These are phyloP conservation scores for Brachypodius melanocephalos DNA, from an alignment of 2,113 vertebrate species.

Conservation along the genomic window DNA sequence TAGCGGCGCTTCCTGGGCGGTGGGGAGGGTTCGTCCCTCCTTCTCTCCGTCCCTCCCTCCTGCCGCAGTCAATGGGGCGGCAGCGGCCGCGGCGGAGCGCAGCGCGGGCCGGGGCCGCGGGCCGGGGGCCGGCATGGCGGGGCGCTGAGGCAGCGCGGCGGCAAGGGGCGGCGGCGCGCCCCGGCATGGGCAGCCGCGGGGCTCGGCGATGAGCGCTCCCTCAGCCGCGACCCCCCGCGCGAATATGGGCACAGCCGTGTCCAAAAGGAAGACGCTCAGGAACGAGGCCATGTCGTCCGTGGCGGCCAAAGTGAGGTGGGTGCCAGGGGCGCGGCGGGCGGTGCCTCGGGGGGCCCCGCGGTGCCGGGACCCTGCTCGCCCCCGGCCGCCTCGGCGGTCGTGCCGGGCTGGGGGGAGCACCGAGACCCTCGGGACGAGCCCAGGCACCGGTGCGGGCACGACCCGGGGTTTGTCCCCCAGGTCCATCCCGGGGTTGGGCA, in stretches of 20 bases:
- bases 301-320: constrained; percentile 94
- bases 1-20: constrained; percentile 46
- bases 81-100: background rate
- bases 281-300: constrained; percentile 92
- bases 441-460: background rate
- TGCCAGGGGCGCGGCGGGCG: background rate
- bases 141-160: background rate
- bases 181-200: constrained; percentile 4
- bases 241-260: constrained; percentile 93
- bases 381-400: background rate
- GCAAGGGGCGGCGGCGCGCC: background rate
- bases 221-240: background rate
- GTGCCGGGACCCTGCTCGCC: background rate
- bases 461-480: background rate
- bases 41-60: background rate
- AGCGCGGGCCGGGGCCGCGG: background rate
- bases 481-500: background rate
- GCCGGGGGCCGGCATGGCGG: background rate
- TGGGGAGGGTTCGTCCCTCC: background rate
- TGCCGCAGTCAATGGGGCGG: constrained; percentile 57
- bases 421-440: background rate
- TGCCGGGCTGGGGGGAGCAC: background rate
- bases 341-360: background rate
- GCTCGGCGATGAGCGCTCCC: constrained; percentile 29
- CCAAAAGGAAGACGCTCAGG: constrained; percentile 89